A percentile compares a stretch with the other conserved stretches of the same genome.
Evolutionary conservation across 2,113 vertebrate genomes (phyloP).

Genomic region (Tachycineta bicolor): DNA sequence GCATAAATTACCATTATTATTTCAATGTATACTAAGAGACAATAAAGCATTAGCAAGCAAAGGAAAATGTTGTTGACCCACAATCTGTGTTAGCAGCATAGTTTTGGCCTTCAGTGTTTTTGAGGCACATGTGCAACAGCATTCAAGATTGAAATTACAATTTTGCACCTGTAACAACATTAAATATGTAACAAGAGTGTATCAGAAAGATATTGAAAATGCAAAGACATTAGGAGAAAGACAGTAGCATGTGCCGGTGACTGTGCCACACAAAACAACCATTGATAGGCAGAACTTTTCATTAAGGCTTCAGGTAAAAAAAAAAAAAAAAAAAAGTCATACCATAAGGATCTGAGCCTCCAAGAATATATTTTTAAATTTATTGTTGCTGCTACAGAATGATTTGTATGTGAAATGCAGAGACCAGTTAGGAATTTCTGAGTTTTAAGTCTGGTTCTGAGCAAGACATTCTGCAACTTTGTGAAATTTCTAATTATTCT

Average conservation of each 20-base stretch:
- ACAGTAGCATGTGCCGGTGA: background rate
- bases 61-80: slow-evolving; percentile 86
- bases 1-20: slow-evolving; percentile 91
- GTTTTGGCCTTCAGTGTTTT: slow-evolving; percentile 79
- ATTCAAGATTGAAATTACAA: slow-evolving; percentile 82
- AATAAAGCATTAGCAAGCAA: slow-evolving; percentile 86
- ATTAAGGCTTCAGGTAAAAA: background rate
- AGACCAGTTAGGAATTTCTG: background rate
- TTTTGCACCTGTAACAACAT: slow-evolving; percentile 85
- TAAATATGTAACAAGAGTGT: slow-evolving; percentile 64
- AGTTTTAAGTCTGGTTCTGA: background rate
- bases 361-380: background rate
- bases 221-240: background rate
- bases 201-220: slow-evolving; percentile 71
- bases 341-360: background rate
- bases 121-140: slow-evolving; percentile 67
- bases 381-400: background rate
- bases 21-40: slow-evolving; percentile 84
- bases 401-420: background rate
- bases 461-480: background rate
- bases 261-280: background rate
- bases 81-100: slow-evolving; percentile 82
- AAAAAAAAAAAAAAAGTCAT: background rate
- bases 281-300: background rate
- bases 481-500: background rate